Percentiles rank a stretch among this genome's conserved stretches.
phyloP scores from a whole-genome alignment of 2,888 invertebrate genomes.

The Meiosimyza platycephala region DNA sequence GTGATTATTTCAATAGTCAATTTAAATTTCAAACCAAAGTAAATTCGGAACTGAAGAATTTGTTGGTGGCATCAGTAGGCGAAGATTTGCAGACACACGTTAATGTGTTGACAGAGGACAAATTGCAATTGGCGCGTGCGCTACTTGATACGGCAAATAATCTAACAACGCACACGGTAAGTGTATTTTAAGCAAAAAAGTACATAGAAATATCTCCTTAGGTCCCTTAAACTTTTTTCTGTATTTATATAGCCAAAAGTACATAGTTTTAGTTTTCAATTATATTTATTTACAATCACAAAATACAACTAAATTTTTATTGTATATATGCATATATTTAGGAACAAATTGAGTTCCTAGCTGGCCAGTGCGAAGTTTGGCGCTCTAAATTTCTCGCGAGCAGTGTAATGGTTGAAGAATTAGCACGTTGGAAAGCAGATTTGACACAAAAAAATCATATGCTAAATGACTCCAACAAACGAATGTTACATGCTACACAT shows the following conservation, averaged over 20 bases:
- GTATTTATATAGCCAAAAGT: too few relatives aligned
- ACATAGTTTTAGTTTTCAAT: too few relatives aligned
- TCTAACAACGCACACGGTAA: slow-evolving; percentile 82
- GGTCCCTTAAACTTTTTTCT: too few relatives aligned
- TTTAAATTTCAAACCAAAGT: slow-evolving; percentile 90
- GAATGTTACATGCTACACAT: slow-evolving; percentile 59
- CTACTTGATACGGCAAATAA: slow-evolving; percentile 87
- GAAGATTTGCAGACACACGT: slow-evolving; percentile 92
- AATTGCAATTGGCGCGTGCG: slow-evolving; percentile 86
- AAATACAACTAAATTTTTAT: background rate
- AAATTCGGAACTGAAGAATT: slow-evolving; percentile 90
- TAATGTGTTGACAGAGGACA: slow-evolving; percentile 91
- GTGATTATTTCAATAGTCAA: slow-evolving; percentile 80
- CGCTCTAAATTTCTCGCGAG: slow-evolving; percentile 95
- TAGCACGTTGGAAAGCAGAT: slow-evolving; percentile 87
- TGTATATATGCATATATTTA: slow-evolving; percentile 50
- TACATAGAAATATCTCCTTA: too few relatives aligned
- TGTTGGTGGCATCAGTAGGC: slow-evolving; percentile 93
- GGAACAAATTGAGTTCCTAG: slow-evolving; percentile 92
- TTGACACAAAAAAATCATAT: slow-evolving; percentile 72
- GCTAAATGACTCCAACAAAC: slow-evolving; percentile 63
- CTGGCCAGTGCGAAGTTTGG: slow-evolving; percentile 97
- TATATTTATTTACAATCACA: background rate
- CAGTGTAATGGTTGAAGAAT: slow-evolving; percentile 93
- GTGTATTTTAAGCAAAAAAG: background rate